A percentile compares a stretch with the other conserved stretches of the same genome.
Conservation (phyloP, 1,140 invertebrate genomes). For the Drosophila setifemur region DNA sequence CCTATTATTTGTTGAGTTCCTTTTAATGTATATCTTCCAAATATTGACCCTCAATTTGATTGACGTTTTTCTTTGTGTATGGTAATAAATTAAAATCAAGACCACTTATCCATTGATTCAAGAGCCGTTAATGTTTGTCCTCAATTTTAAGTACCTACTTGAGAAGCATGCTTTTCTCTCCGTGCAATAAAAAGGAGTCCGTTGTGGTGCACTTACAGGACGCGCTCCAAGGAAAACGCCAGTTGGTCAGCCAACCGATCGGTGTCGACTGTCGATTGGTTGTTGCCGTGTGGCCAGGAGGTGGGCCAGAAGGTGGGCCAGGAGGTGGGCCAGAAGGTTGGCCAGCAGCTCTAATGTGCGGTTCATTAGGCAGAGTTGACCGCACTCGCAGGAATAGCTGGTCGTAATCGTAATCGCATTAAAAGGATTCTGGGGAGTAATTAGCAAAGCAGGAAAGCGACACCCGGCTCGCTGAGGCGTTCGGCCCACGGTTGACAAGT, state of each 20-base stretch:
- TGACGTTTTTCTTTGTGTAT: not conserved
- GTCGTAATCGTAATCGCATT: slow-evolving; percentile 61
- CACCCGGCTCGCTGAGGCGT: slow-evolving; percentile 36
- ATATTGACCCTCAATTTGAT: no score
- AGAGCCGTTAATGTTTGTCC: not conserved
- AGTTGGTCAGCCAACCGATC: slow-evolving; percentile 63
- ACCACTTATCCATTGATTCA: not conserved
- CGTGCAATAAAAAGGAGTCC: not conserved
- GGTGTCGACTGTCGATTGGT: slow-evolving; percentile 25
- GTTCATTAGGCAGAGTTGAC: slow-evolving; percentile 72
- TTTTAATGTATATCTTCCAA: no score
- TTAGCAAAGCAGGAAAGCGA: slow-evolving; percentile 57
- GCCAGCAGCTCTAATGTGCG: slow-evolving; percentile 64
- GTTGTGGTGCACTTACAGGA: slow-evolving; percentile 52
- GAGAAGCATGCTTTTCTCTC: not conserved
- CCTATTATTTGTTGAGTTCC: no score
- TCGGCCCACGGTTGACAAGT: slow-evolving; percentile 20
- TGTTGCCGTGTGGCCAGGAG: slow-evolving; percentile 13
- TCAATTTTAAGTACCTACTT: not conserved
- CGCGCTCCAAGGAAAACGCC: slow-evolving; percentile 56
- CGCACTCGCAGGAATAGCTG: slow-evolving; percentile 29
- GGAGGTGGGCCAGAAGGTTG: not conserved
- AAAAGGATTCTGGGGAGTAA: slow-evolving; percentile 77
- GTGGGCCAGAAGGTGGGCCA: not conserved
- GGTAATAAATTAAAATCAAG: not conserved